Evolutionary conservation across 2,888 invertebrate genomes (phyloP).

Genomic region (Caenorhabditis sp.): DNA sequence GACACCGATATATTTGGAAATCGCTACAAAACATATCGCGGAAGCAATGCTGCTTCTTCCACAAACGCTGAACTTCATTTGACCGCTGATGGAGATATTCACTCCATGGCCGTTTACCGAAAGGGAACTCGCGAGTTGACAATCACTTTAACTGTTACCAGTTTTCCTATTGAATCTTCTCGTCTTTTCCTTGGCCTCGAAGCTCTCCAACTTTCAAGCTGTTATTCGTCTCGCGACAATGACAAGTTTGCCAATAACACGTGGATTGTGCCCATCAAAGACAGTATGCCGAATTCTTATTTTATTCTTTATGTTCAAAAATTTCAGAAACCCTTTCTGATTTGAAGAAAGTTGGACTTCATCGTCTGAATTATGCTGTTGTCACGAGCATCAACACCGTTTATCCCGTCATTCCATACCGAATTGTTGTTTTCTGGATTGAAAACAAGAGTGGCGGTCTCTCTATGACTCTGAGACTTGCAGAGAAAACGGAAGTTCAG

Average conservation of each 20-base stretch:
- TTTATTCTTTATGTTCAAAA: slow-evolving; percentile 1
- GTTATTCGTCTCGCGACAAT: slow-evolving; percentile 54
- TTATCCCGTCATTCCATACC: slow-evolving; percentile 47
- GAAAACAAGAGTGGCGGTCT: slow-evolving; percentile 35
- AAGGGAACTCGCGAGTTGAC: slow-evolving; percentile 4
- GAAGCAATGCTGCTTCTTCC: background rate
- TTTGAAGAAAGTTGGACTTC: slow-evolving; percentile 40
- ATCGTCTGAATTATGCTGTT: slow-evolving; percentile 44
- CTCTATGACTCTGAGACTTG: slow-evolving; percentile 38
- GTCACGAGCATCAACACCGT: slow-evolving; percentile 42
- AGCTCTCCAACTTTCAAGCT: slow-evolving; percentile 37
- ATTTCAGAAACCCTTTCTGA: slow-evolving; percentile 40
- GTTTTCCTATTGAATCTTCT: slow-evolving; percentile 16
- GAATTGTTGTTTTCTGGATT: slow-evolving; percentile 49
- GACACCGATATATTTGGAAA: slow-evolving; percentile 32
- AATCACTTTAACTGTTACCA: slow-evolving; percentile 17
- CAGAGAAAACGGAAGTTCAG: slow-evolving; percentile 38
- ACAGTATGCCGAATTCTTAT: slow-evolving; percentile 29
- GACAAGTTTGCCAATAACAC: slow-evolving; percentile 52
- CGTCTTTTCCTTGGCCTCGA: slow-evolving; percentile 3
- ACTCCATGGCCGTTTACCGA: slow-evolving; percentile 11
- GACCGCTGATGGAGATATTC: slow-evolving; percentile 28
- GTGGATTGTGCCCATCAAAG: slow-evolving; percentile 50
- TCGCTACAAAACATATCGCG: slow-evolving; percentile 13
- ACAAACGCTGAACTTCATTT: slow-evolving; percentile 43